Base-by-base conservation (phyloP, 37 sponge, comb jelly and placozoan species). In the Crambe crambe region DNA sequence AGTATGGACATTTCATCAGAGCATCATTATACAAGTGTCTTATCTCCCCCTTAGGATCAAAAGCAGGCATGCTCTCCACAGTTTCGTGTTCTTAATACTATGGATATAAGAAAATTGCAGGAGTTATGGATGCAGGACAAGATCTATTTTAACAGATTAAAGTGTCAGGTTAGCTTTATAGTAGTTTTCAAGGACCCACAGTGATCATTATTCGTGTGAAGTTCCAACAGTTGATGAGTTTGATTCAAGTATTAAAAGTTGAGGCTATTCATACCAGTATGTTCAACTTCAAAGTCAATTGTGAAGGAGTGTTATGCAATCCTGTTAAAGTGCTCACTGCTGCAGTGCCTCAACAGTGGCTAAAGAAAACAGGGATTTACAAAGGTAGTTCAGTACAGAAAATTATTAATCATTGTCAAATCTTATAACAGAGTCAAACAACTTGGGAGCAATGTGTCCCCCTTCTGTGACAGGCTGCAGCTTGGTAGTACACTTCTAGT, bases 191-290 rank as follows among this genome's bases (percentile, higher is more conserved):
- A n/a, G n/a, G n/a, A n/a, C n/a, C n/a, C n/a, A n/a, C 12, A 47
- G 12, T 65, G 10, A 31, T 65, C 17, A 31, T 65, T 26, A 2
- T 34, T 5, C 30, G 25, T 3, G 2, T 65, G 35, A 3, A 65
- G 66, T 65, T 65, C 35, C 66, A 34, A 5, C 66, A 65, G 35
- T 30, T 65, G 10, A 65, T 65, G 66, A 30, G 66, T 30, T 31
- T 65, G 66, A 30, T 65, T 26, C 27, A 30, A 9, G 15, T 12
- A 8, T 31, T 65, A 18, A 65, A 20, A 2, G 31, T 17, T 8
- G 35, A 26, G 25, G 66, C 32, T 31, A 29, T 3, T 32, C 10
- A 30, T 20, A 34, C 31, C 2, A 34, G 30, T 6, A 30, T 31
- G 2, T 8, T 65, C 32, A 65, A 31, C 31, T 65, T 65, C 17